These are phyloP conservation scores for Fragum whitleyi DNA, from an alignment of 2,888 invertebrate species.

Conservation along the genomic window DNA sequence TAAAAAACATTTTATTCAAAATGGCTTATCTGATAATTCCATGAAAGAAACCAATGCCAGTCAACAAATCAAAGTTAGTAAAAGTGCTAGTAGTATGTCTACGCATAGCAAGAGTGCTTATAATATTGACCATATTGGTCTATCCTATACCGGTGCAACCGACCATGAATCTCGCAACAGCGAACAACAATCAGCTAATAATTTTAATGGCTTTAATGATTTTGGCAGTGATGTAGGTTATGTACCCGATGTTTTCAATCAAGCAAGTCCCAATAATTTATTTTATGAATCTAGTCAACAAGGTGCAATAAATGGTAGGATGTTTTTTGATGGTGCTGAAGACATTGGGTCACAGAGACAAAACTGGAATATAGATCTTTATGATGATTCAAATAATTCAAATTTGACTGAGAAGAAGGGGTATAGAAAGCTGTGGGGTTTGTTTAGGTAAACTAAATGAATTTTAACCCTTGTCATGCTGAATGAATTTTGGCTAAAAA, in stretches of 20 bases:
- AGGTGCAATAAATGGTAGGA: background rate
- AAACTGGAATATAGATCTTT: background rate
- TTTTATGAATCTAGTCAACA: background rate
- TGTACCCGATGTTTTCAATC: background rate
- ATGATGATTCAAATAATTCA: background rate
- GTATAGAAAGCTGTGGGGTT: conserved; percentile 8
- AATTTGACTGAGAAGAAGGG: background rate
- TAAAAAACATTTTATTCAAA: background rate
- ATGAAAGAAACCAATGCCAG: background rate
- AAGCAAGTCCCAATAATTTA: background rate
- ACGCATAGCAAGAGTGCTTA: background rate
- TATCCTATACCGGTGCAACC: background rate
- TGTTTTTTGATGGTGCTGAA: background rate
- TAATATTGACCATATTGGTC: background rate
- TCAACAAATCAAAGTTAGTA: background rate
- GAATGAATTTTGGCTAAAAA: no score
- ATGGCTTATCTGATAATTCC: background rate
- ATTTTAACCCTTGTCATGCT: no score
- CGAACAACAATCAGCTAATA: background rate
- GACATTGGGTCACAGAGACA: background rate
- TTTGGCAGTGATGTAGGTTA: background rate
- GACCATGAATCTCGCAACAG: background rate
- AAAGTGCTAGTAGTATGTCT: background rate
- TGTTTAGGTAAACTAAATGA: background rate
- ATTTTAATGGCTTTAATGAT: conserved; percentile 5